Percentiles rank a stretch among this genome's conserved stretches.
Evolutionary conservation across 2,888 invertebrate species (phyloP).

Genomic region (Linyphia triangularis): DNA sequence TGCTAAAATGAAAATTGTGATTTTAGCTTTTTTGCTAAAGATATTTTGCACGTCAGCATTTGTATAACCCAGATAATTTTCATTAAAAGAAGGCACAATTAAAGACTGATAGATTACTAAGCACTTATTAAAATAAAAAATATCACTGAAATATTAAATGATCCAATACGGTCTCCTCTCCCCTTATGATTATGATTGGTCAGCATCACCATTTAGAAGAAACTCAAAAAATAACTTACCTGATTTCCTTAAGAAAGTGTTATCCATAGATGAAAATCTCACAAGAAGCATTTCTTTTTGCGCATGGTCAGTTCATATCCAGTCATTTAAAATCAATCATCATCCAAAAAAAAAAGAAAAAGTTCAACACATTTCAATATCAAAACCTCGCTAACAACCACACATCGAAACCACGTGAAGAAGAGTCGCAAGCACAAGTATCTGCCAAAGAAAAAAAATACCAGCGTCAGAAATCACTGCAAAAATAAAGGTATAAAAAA

Average conservation of each 20-base stretch:
- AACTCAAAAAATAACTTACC: slow-evolving; percentile 9
- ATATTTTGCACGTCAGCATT: too few species aligned
- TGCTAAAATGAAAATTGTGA: too few species aligned
- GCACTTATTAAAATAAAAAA: too few species aligned
- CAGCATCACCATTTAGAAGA: too few species aligned
- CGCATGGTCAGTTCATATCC: neutral
- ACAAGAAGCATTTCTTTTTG: neutral
- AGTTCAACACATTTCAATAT: neutral
- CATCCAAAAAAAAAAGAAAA: neutral
- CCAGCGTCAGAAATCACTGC: neutral
- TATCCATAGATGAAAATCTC: slow-evolving; percentile 47
- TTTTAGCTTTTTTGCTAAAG: too few species aligned
- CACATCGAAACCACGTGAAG: neutral
- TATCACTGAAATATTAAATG: too few species aligned
- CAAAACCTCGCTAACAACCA: neutral
- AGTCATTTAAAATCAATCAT: neutral
- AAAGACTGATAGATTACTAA: too few species aligned
- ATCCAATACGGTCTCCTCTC: too few species aligned
- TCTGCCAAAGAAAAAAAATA: neutral
- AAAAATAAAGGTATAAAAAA: neutral
- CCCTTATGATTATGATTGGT: too few species aligned
- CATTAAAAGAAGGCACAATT: too few species aligned
- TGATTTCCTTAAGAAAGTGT: neutral
- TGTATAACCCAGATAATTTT: too few species aligned
- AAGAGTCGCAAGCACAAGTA: neutral